Conservation (phyloP, 2,113 vertebrate genomes). For the Sebastes schlegelii region DNA sequence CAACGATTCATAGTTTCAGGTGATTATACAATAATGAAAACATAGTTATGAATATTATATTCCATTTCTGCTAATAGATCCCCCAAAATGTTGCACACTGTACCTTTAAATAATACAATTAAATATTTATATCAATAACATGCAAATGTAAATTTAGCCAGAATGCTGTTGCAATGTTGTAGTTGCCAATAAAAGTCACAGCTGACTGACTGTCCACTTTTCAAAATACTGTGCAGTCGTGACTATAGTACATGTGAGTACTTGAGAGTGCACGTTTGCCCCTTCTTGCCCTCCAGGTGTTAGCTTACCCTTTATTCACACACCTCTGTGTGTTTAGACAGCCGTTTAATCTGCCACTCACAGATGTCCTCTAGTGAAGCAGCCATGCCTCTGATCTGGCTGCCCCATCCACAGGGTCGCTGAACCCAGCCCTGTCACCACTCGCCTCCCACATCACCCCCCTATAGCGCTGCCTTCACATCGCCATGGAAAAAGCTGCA, state of each 20-base stretch:
- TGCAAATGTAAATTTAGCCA: background rate
- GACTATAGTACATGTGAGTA: conserved; percentile 12
- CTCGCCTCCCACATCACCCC: conserved; percentile 73
- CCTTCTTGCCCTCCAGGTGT: conserved; percentile 50
- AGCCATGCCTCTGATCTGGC: conserved; percentile 78
- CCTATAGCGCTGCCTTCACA: conserved; percentile 65
- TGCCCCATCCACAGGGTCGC: conserved; percentile 65
- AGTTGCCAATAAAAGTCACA: conserved; percentile 11
- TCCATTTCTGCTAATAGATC: no score
- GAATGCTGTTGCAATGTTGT: background rate
- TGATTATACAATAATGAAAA: no score
- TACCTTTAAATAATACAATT: background rate
- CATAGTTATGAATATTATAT: no score
- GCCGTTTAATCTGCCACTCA: conserved; percentile 81
- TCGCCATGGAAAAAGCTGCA: conserved; percentile 79
- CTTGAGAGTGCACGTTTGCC: conserved; percentile 41
- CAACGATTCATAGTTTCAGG: no score
- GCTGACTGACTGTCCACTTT: conserved; percentile 21
- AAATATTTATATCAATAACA: conserved; percentile 4
- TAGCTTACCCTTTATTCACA: conserved; percentile 74
- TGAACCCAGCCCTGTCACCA: conserved; percentile 79
- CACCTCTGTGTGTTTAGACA: conserved; percentile 75
- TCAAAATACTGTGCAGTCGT: background rate
- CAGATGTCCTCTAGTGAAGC: conserved; percentile 72
- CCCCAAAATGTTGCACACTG: no score